Base-by-base conservation (phyloP, 2,888 invertebrate species). In the Ischnus inquisitorius region DNA sequence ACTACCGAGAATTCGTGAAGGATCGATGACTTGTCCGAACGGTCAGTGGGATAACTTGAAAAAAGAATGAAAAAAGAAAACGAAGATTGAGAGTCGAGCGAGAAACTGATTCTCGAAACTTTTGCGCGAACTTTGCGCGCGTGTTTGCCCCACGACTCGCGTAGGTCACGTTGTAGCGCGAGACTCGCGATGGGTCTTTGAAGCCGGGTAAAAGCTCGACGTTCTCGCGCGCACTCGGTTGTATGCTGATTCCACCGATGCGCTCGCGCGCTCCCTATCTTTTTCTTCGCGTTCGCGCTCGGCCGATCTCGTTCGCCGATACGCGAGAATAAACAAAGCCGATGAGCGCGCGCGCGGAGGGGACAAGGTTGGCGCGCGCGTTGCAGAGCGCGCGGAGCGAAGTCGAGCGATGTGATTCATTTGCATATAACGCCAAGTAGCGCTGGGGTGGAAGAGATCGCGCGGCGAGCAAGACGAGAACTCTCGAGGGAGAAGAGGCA, bases 381-480 rank as follows among this genome's bases (percentile, higher is more conserved):
- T 48, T 34, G 34, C 1, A 34, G 6, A 34, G 64, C 48, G 12
- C 28, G 48, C 28, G 22, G 48, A 51, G 16, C 41, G 65, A 34
- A 72, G 60, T 12, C 39, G 69, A 71, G 75, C 65, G 75, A 60
- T 74, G 43, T 83, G 87, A 86, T 86, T 86, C 75, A 86, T 76
- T 86, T 71, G 83, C 81, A 75, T 79, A 41, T 75, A 65, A 51
- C 65, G 65, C 65, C 4, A 54, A 64, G 75, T 41, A 22, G 22
- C 25, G 28, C n/a, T 19, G 46, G 39, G 64, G 12, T 51, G 67
- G 43, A 48, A 77, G 60, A 60, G 60, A 68, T 72, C 60, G 72
- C 54, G 43, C 48, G 43, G 14, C 39, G 43, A 46, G 10, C 3
- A 19, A 16, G 19, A 19, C 43, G 71, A 65, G 69, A 62, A 60